A percentile compares a stretch with the other conserved stretches of the same genome.
These are phyloP conservation scores for Scomber japonicus DNA, from an alignment of 2,113 vertebrate genomes.

Conservation along the genomic window DNA sequence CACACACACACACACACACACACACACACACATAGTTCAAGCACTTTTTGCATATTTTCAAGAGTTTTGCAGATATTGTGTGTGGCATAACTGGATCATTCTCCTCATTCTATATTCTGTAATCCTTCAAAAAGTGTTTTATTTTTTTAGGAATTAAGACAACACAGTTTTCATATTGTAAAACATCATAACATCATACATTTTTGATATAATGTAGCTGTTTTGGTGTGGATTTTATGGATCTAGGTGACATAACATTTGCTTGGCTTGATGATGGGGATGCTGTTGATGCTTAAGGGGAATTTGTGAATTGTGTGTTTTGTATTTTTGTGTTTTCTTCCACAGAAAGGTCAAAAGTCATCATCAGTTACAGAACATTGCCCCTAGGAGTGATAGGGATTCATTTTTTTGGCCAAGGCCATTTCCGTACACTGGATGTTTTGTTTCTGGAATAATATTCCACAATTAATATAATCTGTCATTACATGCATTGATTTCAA, in stretches of 20 bases:
- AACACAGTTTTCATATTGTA: conserved; percentile 2
- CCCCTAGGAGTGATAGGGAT: conserved; percentile 16
- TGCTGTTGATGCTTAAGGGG: conserved; percentile 27
- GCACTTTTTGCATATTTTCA: conserved; percentile 20
- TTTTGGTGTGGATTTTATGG: conserved; percentile 4
- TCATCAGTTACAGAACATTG: conserved; percentile 9
- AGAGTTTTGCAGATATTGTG: conserved; percentile 35
- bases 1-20: no score
- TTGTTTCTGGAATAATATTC: background rate
- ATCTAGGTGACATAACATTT: conserved; percentile 9
- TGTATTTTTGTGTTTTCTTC: conserved; percentile 12
- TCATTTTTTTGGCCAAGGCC: conserved; percentile 5
- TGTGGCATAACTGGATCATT: conserved; percentile 43
- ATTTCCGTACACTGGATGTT: background rate
- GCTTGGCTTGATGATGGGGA: conserved; percentile 12
- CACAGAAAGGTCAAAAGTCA: conserved; percentile 30
- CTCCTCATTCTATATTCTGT: conserved; percentile 22
- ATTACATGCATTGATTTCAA: background rate
- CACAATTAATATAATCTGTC: conserved; percentile 1
- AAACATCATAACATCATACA: conserved; percentile 9
- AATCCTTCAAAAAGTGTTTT: background rate
- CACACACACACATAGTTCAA: background rate
- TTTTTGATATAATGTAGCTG: conserved; percentile 9
- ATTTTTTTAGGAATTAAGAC: conserved; percentile 12
- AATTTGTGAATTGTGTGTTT: background rate